Conservation (phyloP, 2,888 invertebrate genomes). For the Mantis religiosa region DNA sequence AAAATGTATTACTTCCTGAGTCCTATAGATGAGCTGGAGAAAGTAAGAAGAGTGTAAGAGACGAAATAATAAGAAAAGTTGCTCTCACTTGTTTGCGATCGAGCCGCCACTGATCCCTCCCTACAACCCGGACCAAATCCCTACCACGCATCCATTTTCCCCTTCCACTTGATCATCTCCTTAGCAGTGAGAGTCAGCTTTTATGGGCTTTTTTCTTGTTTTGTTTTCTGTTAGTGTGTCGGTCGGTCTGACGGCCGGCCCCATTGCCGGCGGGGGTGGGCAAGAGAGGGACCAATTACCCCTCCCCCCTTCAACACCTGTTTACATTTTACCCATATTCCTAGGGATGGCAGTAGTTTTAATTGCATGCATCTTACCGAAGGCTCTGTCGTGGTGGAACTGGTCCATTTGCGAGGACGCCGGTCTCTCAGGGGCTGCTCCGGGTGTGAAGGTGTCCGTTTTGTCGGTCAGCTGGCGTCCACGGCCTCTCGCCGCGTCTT, state of each 20-base stretch:
- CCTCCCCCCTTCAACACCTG: slow-evolving; percentile 20
- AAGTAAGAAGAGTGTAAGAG: no score
- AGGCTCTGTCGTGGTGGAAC: slow-evolving; percentile 2
- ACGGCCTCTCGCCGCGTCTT: slow-evolving; percentile 37
- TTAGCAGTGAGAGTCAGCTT: slow-evolving; percentile 16
- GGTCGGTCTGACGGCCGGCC: not conserved
- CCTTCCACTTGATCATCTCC: slow-evolving; percentile 7
- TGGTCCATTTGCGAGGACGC: not conserved
- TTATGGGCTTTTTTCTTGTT: slow-evolving; percentile 22
- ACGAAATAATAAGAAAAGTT: no score
- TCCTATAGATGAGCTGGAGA: no score
- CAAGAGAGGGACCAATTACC: slow-evolving; percentile 21
- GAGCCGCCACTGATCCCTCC: not conserved
- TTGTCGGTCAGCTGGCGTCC: slow-evolving; percentile 33
- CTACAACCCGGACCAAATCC: not conserved
- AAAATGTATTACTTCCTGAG: no score
- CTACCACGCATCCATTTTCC: not conserved
- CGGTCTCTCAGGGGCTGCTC: slow-evolving; percentile 25
- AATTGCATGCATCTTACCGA: slow-evolving; percentile 1
- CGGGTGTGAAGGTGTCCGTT: slow-evolving; percentile 8
- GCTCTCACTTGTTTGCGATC: not conserved
- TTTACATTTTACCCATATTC: slow-evolving; percentile 19
- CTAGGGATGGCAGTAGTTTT: not conserved
- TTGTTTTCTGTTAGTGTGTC: slow-evolving; percentile 1
- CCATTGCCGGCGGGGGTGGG: slow-evolving; percentile 16